A percentile compares a stretch with the other conserved stretches of the same genome.
Evolutionary conservation across 2,888 invertebrate species (phyloP).

Genomic region (Drosophila kambysellisi): DNA sequence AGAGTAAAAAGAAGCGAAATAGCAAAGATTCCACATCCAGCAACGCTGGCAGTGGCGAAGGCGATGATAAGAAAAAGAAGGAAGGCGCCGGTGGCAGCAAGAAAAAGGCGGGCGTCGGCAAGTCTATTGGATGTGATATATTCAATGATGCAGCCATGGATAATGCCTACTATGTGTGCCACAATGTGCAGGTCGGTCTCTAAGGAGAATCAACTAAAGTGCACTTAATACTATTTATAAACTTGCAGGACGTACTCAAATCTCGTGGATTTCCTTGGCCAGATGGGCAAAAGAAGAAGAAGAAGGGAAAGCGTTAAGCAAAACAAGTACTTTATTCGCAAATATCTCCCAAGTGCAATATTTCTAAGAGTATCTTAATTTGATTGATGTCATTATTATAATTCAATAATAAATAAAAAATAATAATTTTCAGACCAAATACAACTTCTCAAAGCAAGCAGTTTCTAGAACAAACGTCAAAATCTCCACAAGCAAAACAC

Average conservation of each 20-base stretch:
- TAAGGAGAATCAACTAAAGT: accelerated
- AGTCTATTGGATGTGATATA: slow-evolving; percentile 92
- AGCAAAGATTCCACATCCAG: slow-evolving; percentile 85
- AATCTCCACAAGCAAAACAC: slow-evolving; percentile 52
- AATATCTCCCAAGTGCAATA: slow-evolving; percentile 6
- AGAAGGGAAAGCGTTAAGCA: slow-evolving; percentile 88
- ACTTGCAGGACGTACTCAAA: slow-evolving; percentile 90
- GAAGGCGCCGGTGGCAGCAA: slow-evolving; percentile 86
- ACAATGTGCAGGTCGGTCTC: slow-evolving; percentile 91
- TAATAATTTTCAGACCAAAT: slow-evolving; percentile 34
- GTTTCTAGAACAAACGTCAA: slow-evolving; percentile 58
- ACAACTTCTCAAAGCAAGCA: slow-evolving; percentile 28
- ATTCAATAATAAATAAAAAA: slow-evolving; percentile 22
- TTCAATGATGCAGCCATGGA: slow-evolving; percentile 96
- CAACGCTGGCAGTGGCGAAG: slow-evolving; percentile 78
- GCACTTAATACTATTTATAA: neutral
- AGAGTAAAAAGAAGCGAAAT: slow-evolving; percentile 87
- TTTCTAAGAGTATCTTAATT: slow-evolving; percentile 6
- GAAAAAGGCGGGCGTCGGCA: slow-evolving; percentile 85
- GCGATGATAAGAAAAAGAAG: slow-evolving; percentile 86
- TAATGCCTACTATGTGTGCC: slow-evolving; percentile 96
- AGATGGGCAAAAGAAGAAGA: slow-evolving; percentile 94
- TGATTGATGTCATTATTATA: slow-evolving; percentile 31
- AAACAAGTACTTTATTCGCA: neutral
- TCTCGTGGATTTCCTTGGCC: slow-evolving; percentile 96